phyloP scores from a whole-genome alignment of 92 coral and sea anemone genomes.

The Heliopora coerulea region DNA sequence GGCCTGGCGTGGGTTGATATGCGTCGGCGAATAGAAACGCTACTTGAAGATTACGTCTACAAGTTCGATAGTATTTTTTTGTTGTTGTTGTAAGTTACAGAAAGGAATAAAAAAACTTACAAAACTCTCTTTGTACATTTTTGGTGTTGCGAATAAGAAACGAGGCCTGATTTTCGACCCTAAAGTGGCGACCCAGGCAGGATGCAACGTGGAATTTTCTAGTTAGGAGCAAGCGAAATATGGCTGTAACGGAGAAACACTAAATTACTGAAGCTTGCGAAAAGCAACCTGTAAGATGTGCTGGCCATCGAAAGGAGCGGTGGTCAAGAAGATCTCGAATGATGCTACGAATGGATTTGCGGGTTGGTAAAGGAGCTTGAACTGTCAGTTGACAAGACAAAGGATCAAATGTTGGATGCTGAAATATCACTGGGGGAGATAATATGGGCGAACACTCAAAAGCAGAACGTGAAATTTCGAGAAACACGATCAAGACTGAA shows the following conservation, averaged over 20 bases:
- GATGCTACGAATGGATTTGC: background rate
- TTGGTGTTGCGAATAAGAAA: too few relatives aligned
- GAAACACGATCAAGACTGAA: background rate
- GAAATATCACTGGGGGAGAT: background rate
- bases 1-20: too few relatives aligned
- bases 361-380: background rate
- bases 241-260: background rate
- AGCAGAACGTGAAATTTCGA: background rate
- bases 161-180: conserved; percentile 16
- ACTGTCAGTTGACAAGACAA: background rate
- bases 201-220: background rate
- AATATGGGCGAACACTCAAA: background rate
- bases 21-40: too few relatives aligned
- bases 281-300: background rate
- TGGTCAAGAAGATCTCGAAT: background rate
- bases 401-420: background rate
- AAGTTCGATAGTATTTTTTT: too few relatives aligned
- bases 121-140: too few relatives aligned
- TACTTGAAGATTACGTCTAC: too few relatives aligned
- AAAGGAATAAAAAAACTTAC: too few relatives aligned
- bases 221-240: background rate
- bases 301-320: background rate
- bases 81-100: too few relatives aligned
- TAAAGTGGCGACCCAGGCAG: conserved; percentile 37
- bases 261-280: background rate